Evolutionary conservation across 2,888 invertebrate species (phyloP), one percentile per base, ranked within the genome.

Genomic region (Spilarctia lutea): DNA sequence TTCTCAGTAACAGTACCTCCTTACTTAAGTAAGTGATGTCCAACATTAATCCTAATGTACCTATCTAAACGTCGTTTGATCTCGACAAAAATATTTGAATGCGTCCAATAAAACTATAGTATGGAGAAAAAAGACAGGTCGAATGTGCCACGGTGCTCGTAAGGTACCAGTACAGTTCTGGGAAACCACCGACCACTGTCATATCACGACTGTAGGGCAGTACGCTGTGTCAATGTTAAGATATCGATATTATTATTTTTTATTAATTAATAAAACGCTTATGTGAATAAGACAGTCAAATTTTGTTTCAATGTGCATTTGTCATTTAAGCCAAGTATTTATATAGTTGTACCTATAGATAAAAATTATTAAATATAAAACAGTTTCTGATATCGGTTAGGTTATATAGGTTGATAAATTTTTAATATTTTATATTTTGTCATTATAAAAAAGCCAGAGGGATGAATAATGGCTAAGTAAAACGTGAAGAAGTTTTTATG

Each of bases 31-130:
- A 92, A 95, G 91, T 94, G 94, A 94, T 94, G 94, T 93, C 83
- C 79, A 91, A 94, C 94, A 96, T 95, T 95, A 95, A 96, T 95
- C 94, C 95, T 94, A 94, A 95, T 95, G 94, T 92, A 93, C 91
- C 90, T 89, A 92, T 91, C 93, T 92, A 94, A 94, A 93, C 92
- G 94, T 90, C 94, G 92, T 94, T 94, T 95, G 93, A 94, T 95
- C 94, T 94, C 92, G 93, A 94, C 94, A 92, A 93, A 94, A 95
- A 95, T 95, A 95, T 94, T 95, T 94, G 92, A 94, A 94, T 94
- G 94, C 90, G 85, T 87, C 92, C 93, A 95, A 94, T 94, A 94
- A 94, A 94, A 95, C 91, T 92, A 92, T 92, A 89, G 89, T 88
- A 89, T 86, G 86, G 88, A 90, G 90, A 93, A 95, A 94, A 94